Conservation (phyloP, 2,888 invertebrate species). For the Metacarcinus magister region DNA sequence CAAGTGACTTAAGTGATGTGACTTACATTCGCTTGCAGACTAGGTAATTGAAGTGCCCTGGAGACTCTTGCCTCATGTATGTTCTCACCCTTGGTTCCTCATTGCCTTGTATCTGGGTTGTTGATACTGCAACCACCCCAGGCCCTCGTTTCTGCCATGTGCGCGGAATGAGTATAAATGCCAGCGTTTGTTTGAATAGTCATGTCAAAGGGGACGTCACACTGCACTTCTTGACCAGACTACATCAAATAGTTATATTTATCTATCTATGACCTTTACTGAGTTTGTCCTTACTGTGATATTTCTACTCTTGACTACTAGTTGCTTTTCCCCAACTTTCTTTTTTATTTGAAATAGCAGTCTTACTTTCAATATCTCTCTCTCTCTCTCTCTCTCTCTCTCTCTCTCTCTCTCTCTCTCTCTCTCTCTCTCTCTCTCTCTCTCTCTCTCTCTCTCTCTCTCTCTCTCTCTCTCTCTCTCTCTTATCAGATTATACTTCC, state of each 20-base stretch:
- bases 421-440: slow-evolving; percentile 48
- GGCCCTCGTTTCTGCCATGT: neutral
- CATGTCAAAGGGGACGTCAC: neutral
- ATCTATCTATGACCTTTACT: neutral
- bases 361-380: no score
- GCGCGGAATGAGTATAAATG: neutral
- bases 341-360: neutral
- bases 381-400: slow-evolving; percentile 43
- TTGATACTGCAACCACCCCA: neutral
- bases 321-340: neutral
- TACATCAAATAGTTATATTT: neutral
- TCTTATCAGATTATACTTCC: neutral
- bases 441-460: slow-evolving; percentile 35
- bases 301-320: neutral
- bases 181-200: neutral
- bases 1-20: neutral
- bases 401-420: slow-evolving; percentile 48
- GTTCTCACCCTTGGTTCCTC: neutral
- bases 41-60: neutral
- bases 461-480: neutral
- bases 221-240: neutral
- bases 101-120: neutral
- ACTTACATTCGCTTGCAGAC: slow-evolving; percentile 4
- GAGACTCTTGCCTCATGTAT: neutral
- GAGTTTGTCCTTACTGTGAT: neutral